Evolutionary conservation across 1,140 invertebrate species (phyloP).

Genomic region (Rhynchophorus ferrugineus): DNA sequence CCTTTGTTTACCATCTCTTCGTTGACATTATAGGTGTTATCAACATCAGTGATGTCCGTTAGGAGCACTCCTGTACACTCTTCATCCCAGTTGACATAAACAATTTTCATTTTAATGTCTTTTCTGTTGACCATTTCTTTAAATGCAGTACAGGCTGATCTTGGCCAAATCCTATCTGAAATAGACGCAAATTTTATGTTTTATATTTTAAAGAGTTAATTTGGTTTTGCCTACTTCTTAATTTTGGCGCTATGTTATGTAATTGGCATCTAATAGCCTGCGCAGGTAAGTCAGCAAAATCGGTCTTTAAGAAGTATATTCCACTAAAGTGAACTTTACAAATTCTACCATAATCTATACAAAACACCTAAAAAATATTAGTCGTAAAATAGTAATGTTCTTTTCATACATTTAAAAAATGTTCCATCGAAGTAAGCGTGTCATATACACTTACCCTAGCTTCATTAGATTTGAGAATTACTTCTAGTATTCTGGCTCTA

Average conservation of each 20-base stretch:
- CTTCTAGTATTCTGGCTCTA: slow-evolving; percentile 24
- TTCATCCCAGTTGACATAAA: slow-evolving; percentile 23
- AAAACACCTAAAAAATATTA: slow-evolving; percentile 26
- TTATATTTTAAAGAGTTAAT: background rate
- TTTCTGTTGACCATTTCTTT: slow-evolving; percentile 17
- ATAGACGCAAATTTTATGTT: background rate
- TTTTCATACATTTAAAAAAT: background rate
- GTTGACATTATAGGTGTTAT: slow-evolving; percentile 29
- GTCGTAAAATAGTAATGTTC: background rate
- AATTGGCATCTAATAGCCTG: slow-evolving; percentile 31
- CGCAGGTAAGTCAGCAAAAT: slow-evolving; percentile 24
- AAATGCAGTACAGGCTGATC: slow-evolving; percentile 13
- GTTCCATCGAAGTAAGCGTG: background rate
- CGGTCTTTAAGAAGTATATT: slow-evolving; percentile 26
- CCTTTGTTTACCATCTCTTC: slow-evolving; percentile 27
- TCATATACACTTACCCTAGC: slow-evolving; percentile 24
- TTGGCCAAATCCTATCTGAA: slow-evolving; percentile 22
- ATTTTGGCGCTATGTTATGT: slow-evolving; percentile 21
- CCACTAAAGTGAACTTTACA: slow-evolving; percentile 14
- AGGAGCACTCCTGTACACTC: slow-evolving; percentile 27
- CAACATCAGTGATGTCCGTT: slow-evolving; percentile 26
- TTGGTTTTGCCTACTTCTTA: slow-evolving; percentile 13
- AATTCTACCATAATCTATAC: slow-evolving; percentile 33
- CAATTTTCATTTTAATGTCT: slow-evolving; percentile 26
- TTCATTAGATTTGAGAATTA: slow-evolving; percentile 8